Conservation (phyloP, 2,797 vertebrate species). For the Nannoperca obscura region DNA sequence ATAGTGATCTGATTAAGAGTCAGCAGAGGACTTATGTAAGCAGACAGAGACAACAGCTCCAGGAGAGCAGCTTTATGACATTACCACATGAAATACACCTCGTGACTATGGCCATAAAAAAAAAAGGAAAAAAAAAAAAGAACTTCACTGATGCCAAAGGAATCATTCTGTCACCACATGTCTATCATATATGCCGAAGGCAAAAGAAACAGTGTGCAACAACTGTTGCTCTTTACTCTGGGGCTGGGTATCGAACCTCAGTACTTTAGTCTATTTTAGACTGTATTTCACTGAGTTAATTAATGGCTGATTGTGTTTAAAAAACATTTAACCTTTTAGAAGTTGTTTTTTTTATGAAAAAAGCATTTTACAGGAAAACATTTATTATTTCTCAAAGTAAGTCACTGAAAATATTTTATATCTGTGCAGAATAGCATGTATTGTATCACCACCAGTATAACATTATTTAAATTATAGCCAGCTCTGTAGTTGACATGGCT, state of each 20-base stretch:
- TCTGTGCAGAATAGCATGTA: neutral
- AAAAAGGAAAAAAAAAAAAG: too few species aligned
- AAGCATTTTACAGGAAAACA: neutral
- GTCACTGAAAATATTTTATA: neutral
- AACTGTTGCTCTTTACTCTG: neutral
- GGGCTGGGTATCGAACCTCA: neutral
- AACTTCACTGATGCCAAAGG: constrained; percentile 19
- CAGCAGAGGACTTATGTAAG: constrained; percentile 72
- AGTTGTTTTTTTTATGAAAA: neutral
- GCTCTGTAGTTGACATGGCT: neutral
- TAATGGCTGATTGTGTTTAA: neutral
- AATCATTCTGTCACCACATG: constrained; percentile 52
- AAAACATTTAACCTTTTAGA: neutral
- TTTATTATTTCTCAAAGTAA: neutral
- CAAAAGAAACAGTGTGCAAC: neutral
- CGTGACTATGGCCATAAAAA: constrained; percentile 66
- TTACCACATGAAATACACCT: constrained; percentile 66
- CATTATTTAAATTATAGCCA: neutral
- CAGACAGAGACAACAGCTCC: constrained; percentile 55
- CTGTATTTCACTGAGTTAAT: neutral
- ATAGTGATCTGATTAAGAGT: constrained; percentile 71
- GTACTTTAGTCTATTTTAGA: constrained; percentile 1
- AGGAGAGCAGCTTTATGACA: constrained; percentile 61
- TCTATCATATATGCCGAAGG: constrained; percentile 25
- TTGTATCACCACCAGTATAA: neutral